Evolutionary conservation across 2,113 vertebrate genomes (phyloP), one percentile per base, ranked within the genome.

Genomic region (Alexandromys fortis): DNA sequence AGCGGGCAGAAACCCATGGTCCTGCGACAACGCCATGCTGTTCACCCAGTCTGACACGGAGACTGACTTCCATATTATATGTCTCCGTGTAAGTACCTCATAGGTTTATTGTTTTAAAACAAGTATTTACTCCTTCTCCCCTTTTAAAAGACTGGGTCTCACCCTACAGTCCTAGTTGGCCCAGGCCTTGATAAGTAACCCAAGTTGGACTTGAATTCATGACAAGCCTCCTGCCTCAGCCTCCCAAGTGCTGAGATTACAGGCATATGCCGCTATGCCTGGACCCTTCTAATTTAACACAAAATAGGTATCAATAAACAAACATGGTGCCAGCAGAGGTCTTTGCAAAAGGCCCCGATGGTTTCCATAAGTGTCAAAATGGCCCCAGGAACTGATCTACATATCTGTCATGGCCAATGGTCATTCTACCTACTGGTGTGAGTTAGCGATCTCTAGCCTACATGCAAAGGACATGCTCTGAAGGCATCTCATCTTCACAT

Each of bases 341-440:
- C 30, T 26, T 76, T 77, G 13, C 0, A 14, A 87, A 52, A 38
- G 47, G 19, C 10, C 33, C 33, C 22, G 21, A 61, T 10, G n/a
- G 49, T 5, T 42, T 12, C 45, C 3, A 11, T 1, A 2, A 28
- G 26, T 35, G 6, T 12, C 12, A 1, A 3, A n/a, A 30, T 7
- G 76, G 10, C 70, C 82, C 82, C 10, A 9, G 5, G 55, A 28
- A 30, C 8, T 1, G 63, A 26, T 16, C 28, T 8, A 2, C 4
- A 26, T n/a, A 0, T 1, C 45, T 24, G 5, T 13, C 7, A 52
- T 0, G 0, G 38, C 63, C 21, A 28, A 8, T 0, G 1, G 72
- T 33, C 17, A 52, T 14, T 2, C 76, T 22, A 5, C 68, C 24
- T 88, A 8, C 35, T 58, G 55, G 7, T 63, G 35, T 58, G 35